Base-by-base conservation (phyloP, 2,888 invertebrate genomes). In the Drosophila nigritarsus region DNA sequence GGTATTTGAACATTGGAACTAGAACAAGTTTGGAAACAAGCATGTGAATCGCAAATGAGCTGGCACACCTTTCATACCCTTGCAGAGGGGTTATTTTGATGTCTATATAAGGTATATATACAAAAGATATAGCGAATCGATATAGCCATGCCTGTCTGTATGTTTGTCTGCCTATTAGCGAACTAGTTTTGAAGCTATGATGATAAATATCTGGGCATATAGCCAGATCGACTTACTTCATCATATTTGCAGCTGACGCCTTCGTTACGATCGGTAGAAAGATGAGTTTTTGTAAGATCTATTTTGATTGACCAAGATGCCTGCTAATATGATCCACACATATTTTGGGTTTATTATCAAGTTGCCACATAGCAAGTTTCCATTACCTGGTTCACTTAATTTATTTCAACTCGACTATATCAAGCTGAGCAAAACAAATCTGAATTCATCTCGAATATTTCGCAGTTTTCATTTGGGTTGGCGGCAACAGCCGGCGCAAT, bases 381-480 rank as follows among this genome's bases (percentile, higher is more conserved):
- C n/a, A 60, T 55, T 6, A 61, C 24, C 29, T 30, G 20, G 20
- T 56, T 60, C 29, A 18, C 29, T 20, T 29, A 0, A 30, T 15
- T 66, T 48, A 49, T 24, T 64, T 64, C 36, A 38, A 36, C 0
- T 32, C 2, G 18, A 15, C 18, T 51, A 27, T 60, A 13, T 36
- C 40, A 50, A 45, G n/a, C 29, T 18, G 32, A 2, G 13, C 45
- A 40, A 18, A 38, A 40, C 29, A 40, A 60, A 63, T 60, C 48
- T n/a, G 38, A 63, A 56, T 69, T 63, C 32, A 45, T 53, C 75
- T 55, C 29, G 24, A 55, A 59, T 27, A 50, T 36, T 60, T 60
- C 29, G 15, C 70, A 49, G 55, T 36, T 49, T 8, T 24, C 32
- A 51, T 42, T 34, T 29, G 30, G 20, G 9, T 48, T 3, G 27